These are phyloP conservation scores for Ascidia mentula DNA, from an alignment of 23 tunicate species.

Conservation along the genomic window DNA sequence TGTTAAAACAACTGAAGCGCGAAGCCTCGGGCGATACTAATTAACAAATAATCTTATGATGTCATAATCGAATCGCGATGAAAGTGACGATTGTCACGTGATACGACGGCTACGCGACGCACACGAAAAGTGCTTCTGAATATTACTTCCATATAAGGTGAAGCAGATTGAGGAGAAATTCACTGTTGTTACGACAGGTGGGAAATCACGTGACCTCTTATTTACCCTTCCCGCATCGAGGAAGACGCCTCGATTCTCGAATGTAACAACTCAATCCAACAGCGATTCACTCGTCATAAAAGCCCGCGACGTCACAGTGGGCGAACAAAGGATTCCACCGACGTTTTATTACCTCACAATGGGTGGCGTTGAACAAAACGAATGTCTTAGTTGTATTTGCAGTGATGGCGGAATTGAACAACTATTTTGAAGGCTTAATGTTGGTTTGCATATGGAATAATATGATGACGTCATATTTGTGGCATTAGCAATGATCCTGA, in stretches of 20 bases:
- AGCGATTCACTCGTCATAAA: conserved; percentile 1
- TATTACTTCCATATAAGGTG: neutral
- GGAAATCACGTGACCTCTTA: conserved; percentile 1
- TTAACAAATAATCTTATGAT: neutral
- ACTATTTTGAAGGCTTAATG: too few species aligned
- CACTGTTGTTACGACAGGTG: neutral
- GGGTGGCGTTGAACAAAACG: neutral
- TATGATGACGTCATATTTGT: too few species aligned
- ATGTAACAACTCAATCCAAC: neutral
- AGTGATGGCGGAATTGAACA: too few species aligned
- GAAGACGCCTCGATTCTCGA: neutral
- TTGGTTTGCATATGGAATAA: too few species aligned
- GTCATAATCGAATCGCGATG: neutral
- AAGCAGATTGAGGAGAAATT: neutral
- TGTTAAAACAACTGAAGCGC: neutral
- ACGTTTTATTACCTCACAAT: too few species aligned
- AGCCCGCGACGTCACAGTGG: neutral
- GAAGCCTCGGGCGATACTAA: neutral
- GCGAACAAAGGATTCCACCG: neutral
- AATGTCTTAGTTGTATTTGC: too few species aligned
- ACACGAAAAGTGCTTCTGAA: neutral
- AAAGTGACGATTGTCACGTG: neutral
- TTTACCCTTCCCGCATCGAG: too few species aligned
- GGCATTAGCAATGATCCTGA: too few species aligned
- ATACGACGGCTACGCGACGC: neutral